Evolutionary conservation across 2,797 vertebrate species (phyloP).

Genomic region (Catostomus latipinnis): DNA sequence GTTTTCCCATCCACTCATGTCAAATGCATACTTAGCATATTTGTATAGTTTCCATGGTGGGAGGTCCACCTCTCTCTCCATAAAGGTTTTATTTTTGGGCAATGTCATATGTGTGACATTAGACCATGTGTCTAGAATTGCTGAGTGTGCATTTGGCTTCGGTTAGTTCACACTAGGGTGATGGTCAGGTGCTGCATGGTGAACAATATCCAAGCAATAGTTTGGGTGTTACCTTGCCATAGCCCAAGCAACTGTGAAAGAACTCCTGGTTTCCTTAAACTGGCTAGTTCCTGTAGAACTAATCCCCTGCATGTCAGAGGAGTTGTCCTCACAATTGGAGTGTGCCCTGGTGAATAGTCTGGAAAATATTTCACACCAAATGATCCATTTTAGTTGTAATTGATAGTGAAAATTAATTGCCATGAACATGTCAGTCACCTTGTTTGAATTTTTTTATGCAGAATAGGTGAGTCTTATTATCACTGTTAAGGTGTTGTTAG

Average conservation of each 20-base stretch:
- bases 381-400: neutral
- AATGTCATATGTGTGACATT: neutral
- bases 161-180: neutral
- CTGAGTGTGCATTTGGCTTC: conserved; percentile 35
- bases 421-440: neutral
- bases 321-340: conserved; percentile 74
- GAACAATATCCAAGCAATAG: neutral
- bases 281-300: conserved; percentile 75
- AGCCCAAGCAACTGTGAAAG: conserved; percentile 76
- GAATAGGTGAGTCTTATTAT: neutral
- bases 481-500: neutral
- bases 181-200: neutral
- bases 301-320: conserved; percentile 73
- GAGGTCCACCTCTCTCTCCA: neutral
- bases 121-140: neutral
- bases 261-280: conserved; percentile 70
- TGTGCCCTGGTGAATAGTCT: conserved; percentile 75
- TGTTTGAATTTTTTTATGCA: neutral
- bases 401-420: neutral
- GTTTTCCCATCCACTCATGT: conserved; percentile 21
- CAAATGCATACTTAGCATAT: conserved; percentile 29
- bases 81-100: neutral
- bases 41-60: neutral
- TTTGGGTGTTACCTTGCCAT: conserved; percentile 84
- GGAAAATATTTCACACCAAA: neutral